A percentile compares a stretch with the other conserved stretches of the same genome.
Evolutionary conservation across 2,888 invertebrate genomes (phyloP).

Genomic region (Choreutis nemorana): DNA sequence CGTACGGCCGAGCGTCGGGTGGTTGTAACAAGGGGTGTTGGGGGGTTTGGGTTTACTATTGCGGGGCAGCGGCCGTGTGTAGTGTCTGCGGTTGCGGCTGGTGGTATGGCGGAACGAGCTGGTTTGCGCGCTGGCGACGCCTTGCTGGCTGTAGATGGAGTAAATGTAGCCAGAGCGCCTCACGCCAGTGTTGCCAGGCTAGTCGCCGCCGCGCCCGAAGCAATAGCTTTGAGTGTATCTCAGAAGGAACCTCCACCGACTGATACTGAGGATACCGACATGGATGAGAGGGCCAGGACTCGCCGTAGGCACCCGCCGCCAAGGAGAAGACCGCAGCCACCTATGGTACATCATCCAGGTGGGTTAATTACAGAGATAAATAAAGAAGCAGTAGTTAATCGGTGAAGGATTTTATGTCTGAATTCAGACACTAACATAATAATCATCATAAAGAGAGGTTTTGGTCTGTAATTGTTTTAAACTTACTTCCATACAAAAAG

Average conservation of each 20-base stretch:
- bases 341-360: conserved; percentile 48
- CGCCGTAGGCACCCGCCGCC: conserved; percentile 48
- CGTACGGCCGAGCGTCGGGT: conserved; percentile 77
- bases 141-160: conserved; percentile 89
- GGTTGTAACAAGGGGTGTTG: conserved; percentile 84
- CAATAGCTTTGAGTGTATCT: conserved; percentile 86
- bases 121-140: conserved; percentile 93
- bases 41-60: conserved; percentile 97
- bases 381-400: not conserved
- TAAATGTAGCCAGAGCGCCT: conserved; percentile 88
- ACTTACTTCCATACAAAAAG: too few relatives aligned
- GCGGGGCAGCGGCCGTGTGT: conserved; percentile 97
- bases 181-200: conserved; percentile 94
- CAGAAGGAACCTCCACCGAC: conserved; percentile 52
- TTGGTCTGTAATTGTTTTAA: too few relatives aligned
- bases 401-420: not conserved
- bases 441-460: too few relatives aligned
- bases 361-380: not conserved
- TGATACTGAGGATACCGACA: conserved; percentile 55
- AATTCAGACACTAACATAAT: too few relatives aligned
- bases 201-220: conserved; percentile 86
- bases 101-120: conserved; percentile 86
- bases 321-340: conserved; percentile 41
- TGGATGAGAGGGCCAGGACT: conserved; percentile 48
- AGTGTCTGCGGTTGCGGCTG: conserved; percentile 89